Percentiles rank a stretch among this genome's conserved stretches.
These are phyloP conservation scores for Podabrus alpinus DNA, from an alignment of 2,888 invertebrate species.

Conservation along the genomic window DNA sequence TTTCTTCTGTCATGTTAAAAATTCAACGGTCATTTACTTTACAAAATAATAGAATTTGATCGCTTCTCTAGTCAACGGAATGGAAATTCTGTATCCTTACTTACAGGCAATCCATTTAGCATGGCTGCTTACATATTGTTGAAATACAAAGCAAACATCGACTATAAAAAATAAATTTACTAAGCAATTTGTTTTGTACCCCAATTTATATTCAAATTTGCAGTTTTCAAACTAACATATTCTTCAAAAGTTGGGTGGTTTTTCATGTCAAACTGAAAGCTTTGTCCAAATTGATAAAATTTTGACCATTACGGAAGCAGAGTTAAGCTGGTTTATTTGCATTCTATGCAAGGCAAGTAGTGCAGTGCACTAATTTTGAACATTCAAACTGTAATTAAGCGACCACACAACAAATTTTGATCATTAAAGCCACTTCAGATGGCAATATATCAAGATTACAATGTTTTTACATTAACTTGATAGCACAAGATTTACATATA, in stretches of 20 bases:
- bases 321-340: background rate
- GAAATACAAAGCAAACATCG: background rate
- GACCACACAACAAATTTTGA: background rate
- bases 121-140: background rate
- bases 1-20: background rate
- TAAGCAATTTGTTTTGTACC: background rate
- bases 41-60: background rate
- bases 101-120: constrained; percentile 1
- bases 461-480: background rate
- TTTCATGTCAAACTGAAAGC: background rate
- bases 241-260: background rate
- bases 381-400: background rate
- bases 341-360: background rate
- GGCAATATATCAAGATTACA: background rate
- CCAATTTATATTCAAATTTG: background rate
- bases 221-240: background rate
- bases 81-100: background rate
- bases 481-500: background rate
- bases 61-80: background rate
- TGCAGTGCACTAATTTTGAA: background rate
- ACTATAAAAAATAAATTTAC: background rate
- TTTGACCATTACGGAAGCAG: background rate
- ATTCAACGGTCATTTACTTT: background rate
- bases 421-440: background rate
- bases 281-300: background rate